phyloP scores from a whole-genome alignment of 2,797 vertebrate species.

The Arnoldichthys spilopterus region DNA sequence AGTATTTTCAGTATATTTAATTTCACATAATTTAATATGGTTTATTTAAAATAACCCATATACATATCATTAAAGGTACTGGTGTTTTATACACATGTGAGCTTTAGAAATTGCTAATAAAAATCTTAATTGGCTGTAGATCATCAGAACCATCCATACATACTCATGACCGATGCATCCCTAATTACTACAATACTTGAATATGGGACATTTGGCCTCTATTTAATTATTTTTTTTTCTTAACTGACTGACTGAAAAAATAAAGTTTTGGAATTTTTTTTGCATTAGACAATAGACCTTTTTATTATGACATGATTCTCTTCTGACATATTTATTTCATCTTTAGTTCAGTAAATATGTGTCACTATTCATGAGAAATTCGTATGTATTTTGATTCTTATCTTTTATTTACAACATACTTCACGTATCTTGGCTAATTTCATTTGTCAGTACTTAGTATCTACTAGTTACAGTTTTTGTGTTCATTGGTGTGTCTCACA shows the following conservation, averaged over 20 bases:
- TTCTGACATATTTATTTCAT: neutral
- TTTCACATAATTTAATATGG: neutral
- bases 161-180: neutral
- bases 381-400: neutral
- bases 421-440: too few species aligned
- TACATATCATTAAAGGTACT: too few species aligned
- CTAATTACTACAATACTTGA: neutral
- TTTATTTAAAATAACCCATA: neutral
- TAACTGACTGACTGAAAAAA: neutral
- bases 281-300: neutral
- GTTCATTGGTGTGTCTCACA: conserved; percentile 20
- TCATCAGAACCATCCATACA: too few species aligned
- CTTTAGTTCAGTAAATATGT: too few species aligned
- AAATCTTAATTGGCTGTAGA: too few species aligned
- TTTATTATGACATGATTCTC: neutral
- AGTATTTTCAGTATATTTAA: too few species aligned
- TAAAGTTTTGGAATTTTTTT: neutral
- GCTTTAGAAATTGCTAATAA: too few species aligned
- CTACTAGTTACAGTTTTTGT: conserved; percentile 25
- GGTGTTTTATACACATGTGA: too few species aligned
- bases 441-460: too few species aligned
- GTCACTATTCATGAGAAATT: neutral
- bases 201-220: neutral
- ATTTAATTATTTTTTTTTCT: neutral
- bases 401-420: too few species aligned